Base-by-base conservation (phyloP, 1,140 invertebrate species). In the Zaprionus camerounensis region DNA sequence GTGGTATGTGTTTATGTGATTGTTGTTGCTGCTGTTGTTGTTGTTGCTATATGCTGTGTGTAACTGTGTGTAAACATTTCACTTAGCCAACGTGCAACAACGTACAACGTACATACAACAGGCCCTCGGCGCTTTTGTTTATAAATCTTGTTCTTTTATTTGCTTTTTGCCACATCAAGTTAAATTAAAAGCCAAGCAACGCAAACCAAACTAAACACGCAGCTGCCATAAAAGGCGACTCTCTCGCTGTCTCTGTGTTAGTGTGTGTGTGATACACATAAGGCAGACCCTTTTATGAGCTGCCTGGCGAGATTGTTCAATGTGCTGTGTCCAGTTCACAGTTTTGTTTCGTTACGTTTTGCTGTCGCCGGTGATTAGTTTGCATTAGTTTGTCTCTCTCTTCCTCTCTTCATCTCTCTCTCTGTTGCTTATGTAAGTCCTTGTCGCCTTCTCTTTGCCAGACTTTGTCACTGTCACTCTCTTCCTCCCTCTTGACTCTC, bases 131-230 rank as follows among this genome's bases (percentile, higher is more conserved):
- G 34, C 55, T 22, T 71, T 49, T 88, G 78, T 87, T 88, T 88
- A 88, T 87, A 87, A 87, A 87, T 87, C 84, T 84, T 36, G 71
- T 71, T 59, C 71, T 69, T 88, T 87, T 88, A 87, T 88, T 87
- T 87, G 75, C 84, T 71, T 85, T 84, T 81, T 75, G 65, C 68
- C 83, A 82, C 83, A 87, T 88, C 73, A 87, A 88, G 78, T 81
- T 81, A 81, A 88, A 87, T 83, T 83, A 88, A 86, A 86, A 88
- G 53, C 28, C 49, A 77, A 86, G 68, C 85, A 82, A 63, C 59
- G 63, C 63, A 71, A 67, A 74, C 17, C 17, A 51, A 87, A 78
- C 70, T 67, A 72, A 86, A 73, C 46, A 71, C 56, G 65, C 67
- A 71, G 68, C 49, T 67, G 74, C 77, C 72, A 78, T 83, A 81